Conservation (phyloP, 2,113 vertebrate genomes). For the Trogon surrucura region DNA sequence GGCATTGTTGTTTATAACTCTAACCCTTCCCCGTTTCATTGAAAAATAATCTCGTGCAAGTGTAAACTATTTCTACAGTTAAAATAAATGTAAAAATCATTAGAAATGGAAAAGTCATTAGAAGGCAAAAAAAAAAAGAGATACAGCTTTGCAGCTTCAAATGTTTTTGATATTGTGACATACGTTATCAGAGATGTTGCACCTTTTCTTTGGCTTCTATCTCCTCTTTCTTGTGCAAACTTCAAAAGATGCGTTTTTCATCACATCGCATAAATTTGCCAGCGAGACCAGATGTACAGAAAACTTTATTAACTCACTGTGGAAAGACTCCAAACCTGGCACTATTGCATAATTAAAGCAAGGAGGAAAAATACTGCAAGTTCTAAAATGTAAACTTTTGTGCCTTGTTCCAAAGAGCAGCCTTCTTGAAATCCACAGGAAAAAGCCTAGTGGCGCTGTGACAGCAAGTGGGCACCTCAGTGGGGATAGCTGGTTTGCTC, state of each 20-base stretch:
- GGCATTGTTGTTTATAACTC: background rate
- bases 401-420: background rate
- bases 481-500: background rate
- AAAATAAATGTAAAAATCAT: background rate
- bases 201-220: constrained; percentile 6
- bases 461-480: accelerated
- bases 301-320: background rate
- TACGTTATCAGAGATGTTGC: background rate
- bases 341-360: background rate
- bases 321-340: background rate
- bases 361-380: background rate
- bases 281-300: background rate
- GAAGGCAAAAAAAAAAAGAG: background rate
- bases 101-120: background rate
- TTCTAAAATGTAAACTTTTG: background rate
- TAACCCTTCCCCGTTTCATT: background rate
- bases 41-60: background rate
- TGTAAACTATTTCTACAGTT: background rate
- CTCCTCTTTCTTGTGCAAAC: background rate
- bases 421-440: background rate
- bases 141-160: background rate
- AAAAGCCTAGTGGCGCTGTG: background rate
- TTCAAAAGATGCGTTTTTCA: constrained; percentile 1
- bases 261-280: background rate
- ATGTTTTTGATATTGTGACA: background rate